Conservation (phyloP, 2,113 vertebrate genomes). For the Hemiscyllium ocellatum region DNA sequence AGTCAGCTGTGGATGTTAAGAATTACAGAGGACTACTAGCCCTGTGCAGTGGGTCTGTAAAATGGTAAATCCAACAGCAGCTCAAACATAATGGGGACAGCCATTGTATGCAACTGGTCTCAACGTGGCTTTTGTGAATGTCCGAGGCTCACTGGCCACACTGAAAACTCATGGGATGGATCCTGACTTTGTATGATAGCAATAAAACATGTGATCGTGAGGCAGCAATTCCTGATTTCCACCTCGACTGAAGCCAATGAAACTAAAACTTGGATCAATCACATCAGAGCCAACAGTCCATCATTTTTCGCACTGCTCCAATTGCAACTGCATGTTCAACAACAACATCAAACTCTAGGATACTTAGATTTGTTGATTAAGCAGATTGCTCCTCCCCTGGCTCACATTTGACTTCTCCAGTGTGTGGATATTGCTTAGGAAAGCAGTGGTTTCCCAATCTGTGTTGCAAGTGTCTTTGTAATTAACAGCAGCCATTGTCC, state of each 20-base stretch:
- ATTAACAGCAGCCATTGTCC: neutral
- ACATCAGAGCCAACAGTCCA: neutral
- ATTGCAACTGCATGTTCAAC: neutral
- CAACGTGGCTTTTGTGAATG: neutral
- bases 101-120: neutral
- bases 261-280: neutral
- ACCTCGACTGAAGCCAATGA: neutral
- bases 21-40: neutral
- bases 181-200: neutral
- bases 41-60: neutral
- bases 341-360: neutral
- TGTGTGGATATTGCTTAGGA: neutral
- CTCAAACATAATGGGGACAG: neutral
- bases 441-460: neutral
- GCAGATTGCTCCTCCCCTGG: neutral
- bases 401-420: neutral
- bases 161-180: neutral
- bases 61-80: neutral
- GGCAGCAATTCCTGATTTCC: neutral
- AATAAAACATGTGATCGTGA: neutral
- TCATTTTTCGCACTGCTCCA: neutral
- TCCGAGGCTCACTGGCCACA: neutral
- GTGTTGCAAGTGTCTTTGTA: neutral
- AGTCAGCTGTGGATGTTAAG: neutral
- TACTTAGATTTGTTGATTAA: neutral